A percentile compares a stretch with the other conserved stretches of the same genome.
phyloP scores from a whole-genome alignment of 2,797 vertebrate species.

The Dallia pectoralis region DNA sequence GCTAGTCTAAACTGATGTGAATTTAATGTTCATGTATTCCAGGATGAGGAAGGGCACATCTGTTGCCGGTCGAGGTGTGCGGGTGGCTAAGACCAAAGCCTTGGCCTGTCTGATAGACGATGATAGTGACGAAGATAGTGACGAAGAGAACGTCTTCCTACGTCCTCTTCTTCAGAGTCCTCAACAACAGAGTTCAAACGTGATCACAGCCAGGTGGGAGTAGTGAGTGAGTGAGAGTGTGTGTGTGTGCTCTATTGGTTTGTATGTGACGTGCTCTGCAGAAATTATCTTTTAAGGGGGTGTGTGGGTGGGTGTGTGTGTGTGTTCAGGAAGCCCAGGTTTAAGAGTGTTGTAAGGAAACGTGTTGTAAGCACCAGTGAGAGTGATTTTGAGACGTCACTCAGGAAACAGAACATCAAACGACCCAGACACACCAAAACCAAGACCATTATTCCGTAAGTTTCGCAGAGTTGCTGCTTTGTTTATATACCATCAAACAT shows the following conservation, averaged over 20 bases:
- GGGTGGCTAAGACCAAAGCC: conserved; percentile 57
- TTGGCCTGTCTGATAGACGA: conserved; percentile 36
- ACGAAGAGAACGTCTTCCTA: conserved; percentile 41
- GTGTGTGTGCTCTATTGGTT: no score
- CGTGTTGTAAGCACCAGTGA: conserved; percentile 23
- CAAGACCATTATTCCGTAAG: conserved; percentile 35
- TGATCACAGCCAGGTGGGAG: not conserved
- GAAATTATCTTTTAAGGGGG: no score
- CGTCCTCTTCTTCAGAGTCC: not conserved
- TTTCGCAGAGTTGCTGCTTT: not conserved
- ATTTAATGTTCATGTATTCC: not conserved
- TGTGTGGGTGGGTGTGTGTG: not conserved
- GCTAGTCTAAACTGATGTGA: not conserved
- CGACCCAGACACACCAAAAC: not conserved
- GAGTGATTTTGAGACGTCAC: conserved; percentile 28
- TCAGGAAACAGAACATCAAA: not conserved
- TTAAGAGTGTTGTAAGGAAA: not conserved
- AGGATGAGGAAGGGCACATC: conserved; percentile 24
- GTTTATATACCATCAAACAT: no score
- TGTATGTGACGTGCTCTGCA: no score
- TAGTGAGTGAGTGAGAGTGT: no score
- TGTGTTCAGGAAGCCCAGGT: conserved; percentile 22
- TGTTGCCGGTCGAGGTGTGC: not conserved
- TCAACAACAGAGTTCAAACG: not conserved
- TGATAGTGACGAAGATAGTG: conserved; percentile 33